Conservation (phyloP, 1,140 invertebrate species). For the Bombus haemorrhoidalis region DNA sequence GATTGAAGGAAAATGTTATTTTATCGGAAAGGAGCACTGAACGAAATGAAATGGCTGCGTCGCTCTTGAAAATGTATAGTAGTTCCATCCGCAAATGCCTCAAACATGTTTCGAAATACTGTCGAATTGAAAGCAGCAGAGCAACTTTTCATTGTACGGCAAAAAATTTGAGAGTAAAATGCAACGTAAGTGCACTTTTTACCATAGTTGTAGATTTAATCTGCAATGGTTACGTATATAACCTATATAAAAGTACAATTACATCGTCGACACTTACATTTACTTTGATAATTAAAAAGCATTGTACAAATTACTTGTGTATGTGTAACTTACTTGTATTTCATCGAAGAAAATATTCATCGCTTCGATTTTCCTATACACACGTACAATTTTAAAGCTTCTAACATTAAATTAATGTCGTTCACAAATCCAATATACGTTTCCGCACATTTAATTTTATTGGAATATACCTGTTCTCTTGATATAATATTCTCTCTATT, state of each 20-base stretch:
- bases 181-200: slow-evolving; percentile 29
- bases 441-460: too few relatives aligned
- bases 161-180: slow-evolving; percentile 3
- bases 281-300: neutral
- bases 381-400: neutral
- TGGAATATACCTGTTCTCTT: neutral
- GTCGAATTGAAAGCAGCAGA: neutral
- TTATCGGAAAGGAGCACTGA: neutral
- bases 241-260: neutral
- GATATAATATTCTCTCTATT: too few relatives aligned
- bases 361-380: too few relatives aligned
- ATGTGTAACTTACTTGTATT: too few relatives aligned
- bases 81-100: neutral
- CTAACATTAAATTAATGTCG: neutral
- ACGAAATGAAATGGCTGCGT: slow-evolving; percentile 16
- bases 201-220: neutral
- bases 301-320: neutral
- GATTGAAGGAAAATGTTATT: neutral
- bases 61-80: neutral
- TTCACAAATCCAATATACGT: too few relatives aligned
- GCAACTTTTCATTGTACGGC: neutral
- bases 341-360: too few relatives aligned
- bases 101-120: neutral
- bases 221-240: neutral
- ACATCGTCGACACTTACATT: neutral